Base-by-base conservation (phyloP, 2,797 vertebrate species). In the Novumbra hubbsi region DNA sequence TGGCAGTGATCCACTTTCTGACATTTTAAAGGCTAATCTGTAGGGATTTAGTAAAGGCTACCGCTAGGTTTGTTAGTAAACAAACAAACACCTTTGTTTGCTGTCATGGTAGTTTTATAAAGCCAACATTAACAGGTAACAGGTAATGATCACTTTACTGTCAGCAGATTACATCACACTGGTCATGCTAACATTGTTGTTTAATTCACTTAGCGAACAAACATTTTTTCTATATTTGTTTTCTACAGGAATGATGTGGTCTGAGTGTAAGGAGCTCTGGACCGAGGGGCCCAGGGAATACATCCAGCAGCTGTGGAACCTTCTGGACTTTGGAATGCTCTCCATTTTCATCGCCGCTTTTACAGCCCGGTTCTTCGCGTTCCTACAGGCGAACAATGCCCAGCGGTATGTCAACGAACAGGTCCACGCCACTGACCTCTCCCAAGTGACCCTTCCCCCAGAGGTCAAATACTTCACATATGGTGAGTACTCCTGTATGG, bases 231-330 rank as follows among this genome's bases (percentile, higher is more conserved):
- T 60, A 24, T 21, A 60, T 60, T 60, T 12, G 9, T 60, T 17
- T 67, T 1, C 74, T 82, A 50, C 85, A 96, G 95, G 95, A 49
- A 96, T 96, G 95, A 96, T 96, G 95, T 96, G 95, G 95, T 95
- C 95, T 0, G 95, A 96, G 84, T 96, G 95, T 84, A 96, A 96
- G 78, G 95, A 96, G 81, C 91, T 96, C 14, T 96, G 95, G 95
- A 87, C 93, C 17, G 95, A 96, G 87, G 95, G 95, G 2, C 95
- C 94, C 3, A 90, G 94, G 76, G 95, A 96, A 70, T 96, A 96
- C 77, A 90, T 95, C 66, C 80, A 95, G 86, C 95, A 96, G 81
- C 68, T 96, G 65, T 96, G 95, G 95, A 96, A 96, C 1, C 92
- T 96, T 76, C 84, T 96, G 21, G 95, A 96, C 85, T 96, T 96